Evolutionary conservation across 1,140 invertebrate genomes (phyloP), one percentile per base, ranked within the genome.

Genomic region (Lepidotrigona ventralis): DNA sequence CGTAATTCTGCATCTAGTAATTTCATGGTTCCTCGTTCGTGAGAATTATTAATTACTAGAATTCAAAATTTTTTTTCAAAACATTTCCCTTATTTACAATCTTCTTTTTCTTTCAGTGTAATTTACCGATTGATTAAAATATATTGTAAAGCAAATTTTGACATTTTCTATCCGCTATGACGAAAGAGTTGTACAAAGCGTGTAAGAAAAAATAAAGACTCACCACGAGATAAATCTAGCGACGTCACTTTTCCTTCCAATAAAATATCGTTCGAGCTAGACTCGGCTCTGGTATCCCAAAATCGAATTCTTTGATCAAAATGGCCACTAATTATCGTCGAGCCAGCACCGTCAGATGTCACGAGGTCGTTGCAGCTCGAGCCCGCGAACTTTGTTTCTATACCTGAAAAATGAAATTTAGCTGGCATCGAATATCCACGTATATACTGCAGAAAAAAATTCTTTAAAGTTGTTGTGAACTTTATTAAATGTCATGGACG

Each of bases 281-380:
- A 96, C 88, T 97, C 97, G 4, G 96, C 97, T 90, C 98, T 95
- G 83, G 97, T 97, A 91, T 99, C 99, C 98, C 99, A 99, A 93
- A 99, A 99, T 63, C 99, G 95, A 90, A 99, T 98, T 88, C 96
- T 97, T 93, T 99, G 99, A 94, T 99, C 99, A 94, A 98, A 99
- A 95, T 99, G 99, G 23, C 98, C 98, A 89, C 98, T 99, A 84
- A 99, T 98, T 84, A 99, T 98, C 39, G 97, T 98, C 21, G 97
- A 97, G n/a, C 98, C 98, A 2, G 97, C 96, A 64, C 97, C 96
- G 90, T 98, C 97, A 33, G 96, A 96, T 75, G 97, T 98, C 54
- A 99, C 98, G 33, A 99, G 94, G 94, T 99, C 99, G 93, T 99
- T 98, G 93, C 99, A 99, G 91, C 97, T 98, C 15, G 98, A 99